These are phyloP conservation scores for Yponomeuta sedellus DNA, from an alignment of 2,888 invertebrate genomes.

Conservation along the genomic window DNA sequence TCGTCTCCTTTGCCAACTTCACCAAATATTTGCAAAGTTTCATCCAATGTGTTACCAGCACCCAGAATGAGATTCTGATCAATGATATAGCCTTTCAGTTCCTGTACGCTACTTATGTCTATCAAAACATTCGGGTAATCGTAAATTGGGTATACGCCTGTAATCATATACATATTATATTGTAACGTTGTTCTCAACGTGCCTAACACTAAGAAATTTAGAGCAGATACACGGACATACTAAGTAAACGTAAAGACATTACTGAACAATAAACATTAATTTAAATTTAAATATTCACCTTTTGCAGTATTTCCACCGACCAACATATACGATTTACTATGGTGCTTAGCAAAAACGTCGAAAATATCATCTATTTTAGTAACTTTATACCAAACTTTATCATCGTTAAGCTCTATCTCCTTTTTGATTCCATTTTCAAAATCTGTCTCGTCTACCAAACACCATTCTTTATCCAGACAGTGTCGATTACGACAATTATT, in stretches of 20 bases:
- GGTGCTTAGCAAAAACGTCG: conserved; percentile 38
- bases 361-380: conserved; percentile 62
- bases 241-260: conserved; percentile 53
- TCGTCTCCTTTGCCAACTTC: conserved; percentile 38
- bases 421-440: conserved; percentile 16
- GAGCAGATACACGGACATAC: conserved; percentile 43
- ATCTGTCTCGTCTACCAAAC: conserved; percentile 34
- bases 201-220: conserved; percentile 77
- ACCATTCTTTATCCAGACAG: conserved; percentile 38
- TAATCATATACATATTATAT: conserved; percentile 22
- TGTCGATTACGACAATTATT: conserved; percentile 24
- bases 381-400: conserved; percentile 70
- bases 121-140: conserved; percentile 52
- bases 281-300: conserved; percentile 62
- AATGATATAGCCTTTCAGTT: conserved; percentile 43
- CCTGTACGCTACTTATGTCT: conserved; percentile 55
- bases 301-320: conserved; percentile 85
- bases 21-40: conserved; percentile 65
- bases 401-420: conserved; percentile 36
- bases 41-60: conserved; percentile 54
- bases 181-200: conserved; percentile 79
- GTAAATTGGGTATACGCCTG: conserved; percentile 56
- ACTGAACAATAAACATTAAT: conserved; percentile 18
- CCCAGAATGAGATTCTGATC: conserved; percentile 58
- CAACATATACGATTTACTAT: conserved; percentile 64